phyloP scores from a whole-genome alignment of 2,113 vertebrate species.

The Melanostigma gelatinosum region DNA sequence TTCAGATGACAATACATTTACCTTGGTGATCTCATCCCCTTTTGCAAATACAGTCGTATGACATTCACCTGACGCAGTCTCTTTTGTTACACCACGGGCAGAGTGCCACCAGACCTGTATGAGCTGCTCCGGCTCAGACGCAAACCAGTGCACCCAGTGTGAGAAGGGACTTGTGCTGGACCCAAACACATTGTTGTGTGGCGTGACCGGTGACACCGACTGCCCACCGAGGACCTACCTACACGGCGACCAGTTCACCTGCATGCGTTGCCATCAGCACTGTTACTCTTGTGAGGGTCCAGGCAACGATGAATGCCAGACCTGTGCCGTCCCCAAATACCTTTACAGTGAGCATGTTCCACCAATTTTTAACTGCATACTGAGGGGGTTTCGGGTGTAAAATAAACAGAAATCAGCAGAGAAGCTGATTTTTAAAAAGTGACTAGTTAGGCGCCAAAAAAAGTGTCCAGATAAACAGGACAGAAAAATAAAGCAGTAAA shows the following conservation, averaged over 20 bases:
- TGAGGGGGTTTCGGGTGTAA: not conserved
- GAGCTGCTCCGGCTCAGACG: conserved; percentile 76
- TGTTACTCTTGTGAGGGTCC: conserved; percentile 81
- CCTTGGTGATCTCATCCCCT: not conserved
- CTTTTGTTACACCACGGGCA: conserved; percentile 38
- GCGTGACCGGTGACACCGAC: conserved; percentile 80
- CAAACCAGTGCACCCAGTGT: conserved; percentile 83
- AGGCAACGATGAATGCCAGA: conserved; percentile 72
- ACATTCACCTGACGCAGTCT: not conserved
- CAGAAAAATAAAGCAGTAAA: not conserved
- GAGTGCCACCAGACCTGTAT: conserved; percentile 85
- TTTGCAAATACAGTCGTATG: not conserved
- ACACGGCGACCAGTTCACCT: conserved; percentile 83
- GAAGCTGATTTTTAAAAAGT: not conserved
- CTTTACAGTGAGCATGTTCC: conserved; percentile 76
- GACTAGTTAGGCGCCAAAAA: not conserved
- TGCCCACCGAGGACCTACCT: conserved; percentile 80
- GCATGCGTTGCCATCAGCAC: conserved; percentile 77
- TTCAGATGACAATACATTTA: not conserved
- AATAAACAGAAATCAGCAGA: not conserved
- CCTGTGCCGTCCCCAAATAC: conserved; percentile 75
- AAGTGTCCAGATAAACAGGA: not conserved
- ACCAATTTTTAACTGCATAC: not conserved
- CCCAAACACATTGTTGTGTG: conserved; percentile 80
- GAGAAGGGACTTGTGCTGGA: conserved; percentile 79